Evolutionary conservation across 2,888 invertebrate genomes (phyloP), one percentile per base, ranked within the genome.

Genomic region (Caenorhabditis angaria): DNA sequence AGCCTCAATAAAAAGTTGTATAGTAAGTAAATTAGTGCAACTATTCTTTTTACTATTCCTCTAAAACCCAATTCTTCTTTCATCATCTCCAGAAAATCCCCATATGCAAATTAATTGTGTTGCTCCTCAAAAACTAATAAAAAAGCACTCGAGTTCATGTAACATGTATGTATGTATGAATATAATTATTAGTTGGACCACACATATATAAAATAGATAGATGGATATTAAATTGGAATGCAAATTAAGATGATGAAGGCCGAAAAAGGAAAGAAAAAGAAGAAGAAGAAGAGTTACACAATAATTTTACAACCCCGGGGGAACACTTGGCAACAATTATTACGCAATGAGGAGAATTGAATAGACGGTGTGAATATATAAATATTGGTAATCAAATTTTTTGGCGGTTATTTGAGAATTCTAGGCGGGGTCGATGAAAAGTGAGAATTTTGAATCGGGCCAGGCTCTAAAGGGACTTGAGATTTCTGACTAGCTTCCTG

Each of bases 141-240:
- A 50, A 50, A 50, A 50, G 41, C 41, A 41, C 41, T 41, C 41
- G 41, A 41, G 41, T 41, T 41, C 41, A 41, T 41, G 41, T 41
- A 41, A 41, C 41, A 41, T 41, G 18, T 41, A 32, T 32, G 32
- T 32, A 32, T 32, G 32, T 32, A 41, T 41, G 41, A 41, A 41
- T 41, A 41, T 41, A 41, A 41, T 41, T 41, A 41, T 41, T 41
- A 41, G 41, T 18, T 41, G 18, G 32, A 32, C 32, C 32, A 32
- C 41, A 41, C 41, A 41, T 18, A 41, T 14, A 41, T 14, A 41
- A 41, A 3, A 41, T 41, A 41, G 10, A 12, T 41, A 41, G 10
- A 41, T 41, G 41, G 18, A 41, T 18, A 18, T 18, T 41, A 41
- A 41, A 41, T 41, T 41, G 41, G 41, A n/a, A 41, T 41, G 41